Evolutionary conservation across 37 sponge, comb jelly and placozoan species (phyloP).

Genomic region (Dysidea cf. avara): DNA sequence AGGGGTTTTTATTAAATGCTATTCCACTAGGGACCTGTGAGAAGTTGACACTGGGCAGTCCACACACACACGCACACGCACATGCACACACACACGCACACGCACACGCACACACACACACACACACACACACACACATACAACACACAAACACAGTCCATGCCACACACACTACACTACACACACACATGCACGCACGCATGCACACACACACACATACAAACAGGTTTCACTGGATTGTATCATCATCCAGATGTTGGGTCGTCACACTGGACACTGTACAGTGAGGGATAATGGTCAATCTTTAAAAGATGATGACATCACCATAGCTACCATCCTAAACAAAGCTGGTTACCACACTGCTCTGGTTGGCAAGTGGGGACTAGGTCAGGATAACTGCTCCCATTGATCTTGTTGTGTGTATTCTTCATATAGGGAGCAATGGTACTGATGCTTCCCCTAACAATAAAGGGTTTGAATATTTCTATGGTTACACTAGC

Average conservation of each 20-base stretch:
- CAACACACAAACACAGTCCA: too few relatives aligned
- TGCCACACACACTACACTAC: too few relatives aligned
- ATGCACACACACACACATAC: too few relatives aligned
- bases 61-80: too few relatives aligned
- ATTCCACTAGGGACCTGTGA: too few relatives aligned
- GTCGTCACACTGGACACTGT: conserved; percentile 45
- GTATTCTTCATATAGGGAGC: neutral
- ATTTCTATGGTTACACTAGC: conserved; percentile 38
- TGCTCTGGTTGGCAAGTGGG: conserved; percentile 50
- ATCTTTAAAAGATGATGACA: conserved; percentile 12
- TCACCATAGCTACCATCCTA: conserved; percentile 42
- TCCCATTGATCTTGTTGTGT: neutral
- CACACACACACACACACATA: too few relatives aligned
- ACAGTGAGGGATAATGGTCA: conserved; percentile 44
- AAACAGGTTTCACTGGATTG: too few relatives aligned
- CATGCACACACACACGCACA: too few relatives aligned
- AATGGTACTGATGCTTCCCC: neutral
- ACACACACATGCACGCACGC: too few relatives aligned
- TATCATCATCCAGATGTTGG: conserved; percentile 30
- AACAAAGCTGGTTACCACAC: conserved; percentile 41
- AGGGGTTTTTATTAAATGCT: too few relatives aligned
- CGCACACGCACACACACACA: too few relatives aligned
- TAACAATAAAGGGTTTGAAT: conserved; percentile 35
- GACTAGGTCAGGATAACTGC: conserved; percentile 20
- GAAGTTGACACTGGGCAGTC: too few relatives aligned